Evolutionary conservation across 2,797 vertebrate genomes (phyloP).

Genomic region (Rhinella marina): DNA sequence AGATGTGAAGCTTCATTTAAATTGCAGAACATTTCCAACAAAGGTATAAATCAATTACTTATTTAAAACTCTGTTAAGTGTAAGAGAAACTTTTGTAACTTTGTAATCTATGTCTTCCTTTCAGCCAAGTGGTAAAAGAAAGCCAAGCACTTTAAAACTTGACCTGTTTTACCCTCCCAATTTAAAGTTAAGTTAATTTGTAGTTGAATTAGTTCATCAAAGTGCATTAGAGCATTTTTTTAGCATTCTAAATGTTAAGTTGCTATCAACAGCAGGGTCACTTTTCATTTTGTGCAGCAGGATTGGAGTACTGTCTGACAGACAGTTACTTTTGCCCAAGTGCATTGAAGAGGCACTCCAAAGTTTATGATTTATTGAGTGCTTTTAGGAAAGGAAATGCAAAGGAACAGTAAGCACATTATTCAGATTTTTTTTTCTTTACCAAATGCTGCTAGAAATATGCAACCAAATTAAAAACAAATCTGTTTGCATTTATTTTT

Average conservation of each 20-base stretch:
- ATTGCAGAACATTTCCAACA: constrained; percentile 55
- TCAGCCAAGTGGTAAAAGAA: constrained; percentile 54
- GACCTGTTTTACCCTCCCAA: constrained; percentile 56
- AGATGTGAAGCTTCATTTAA: constrained; percentile 51
- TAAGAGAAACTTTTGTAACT: constrained; percentile 53
- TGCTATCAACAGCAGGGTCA: constrained; percentile 59
- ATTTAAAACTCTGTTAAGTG: constrained; percentile 59
- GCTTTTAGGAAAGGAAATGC: constrained; percentile 47
- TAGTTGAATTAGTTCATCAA: constrained; percentile 61
- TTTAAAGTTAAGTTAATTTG: constrained; percentile 61
- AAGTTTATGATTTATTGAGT: constrained; percentile 60
- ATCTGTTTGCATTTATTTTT: neutral
- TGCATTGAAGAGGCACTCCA: constrained; percentile 55
- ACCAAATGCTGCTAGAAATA: constrained; percentile 7
- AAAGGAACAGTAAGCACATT: constrained; percentile 24
- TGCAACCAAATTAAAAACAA: constrained; percentile 25
- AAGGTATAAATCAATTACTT: constrained; percentile 60
- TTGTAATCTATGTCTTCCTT: constrained; percentile 57
- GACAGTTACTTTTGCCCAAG: constrained; percentile 51
- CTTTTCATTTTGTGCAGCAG: constrained; percentile 54
- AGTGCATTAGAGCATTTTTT: constrained; percentile 61
- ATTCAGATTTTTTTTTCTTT: constrained; percentile 1
- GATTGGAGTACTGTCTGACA: constrained; percentile 52
- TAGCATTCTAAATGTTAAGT: constrained; percentile 59
- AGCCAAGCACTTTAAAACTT: constrained; percentile 58